A percentile compares a stretch with the other conserved stretches of the same genome.
Conservation (phyloP, 30 jellyfish, hydroid and myxozoan genomes). For the Phacellophora camtschatica region DNA sequence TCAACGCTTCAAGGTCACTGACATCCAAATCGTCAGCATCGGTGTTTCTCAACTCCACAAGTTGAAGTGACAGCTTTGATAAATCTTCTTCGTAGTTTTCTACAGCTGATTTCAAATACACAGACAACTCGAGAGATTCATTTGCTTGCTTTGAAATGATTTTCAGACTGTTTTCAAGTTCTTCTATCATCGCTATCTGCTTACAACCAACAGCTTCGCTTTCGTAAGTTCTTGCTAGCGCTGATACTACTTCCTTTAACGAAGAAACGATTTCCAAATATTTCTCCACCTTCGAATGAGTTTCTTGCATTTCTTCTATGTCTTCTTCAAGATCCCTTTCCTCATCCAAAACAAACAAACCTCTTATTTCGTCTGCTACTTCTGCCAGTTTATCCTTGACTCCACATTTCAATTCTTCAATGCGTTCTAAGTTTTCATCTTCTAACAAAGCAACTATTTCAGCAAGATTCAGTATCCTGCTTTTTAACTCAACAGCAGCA, state of each 20-base stretch:
- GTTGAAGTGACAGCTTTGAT: constrained; percentile 27
- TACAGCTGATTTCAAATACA: not conserved
- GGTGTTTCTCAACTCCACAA: constrained; percentile 12
- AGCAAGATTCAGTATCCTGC: too few species aligned
- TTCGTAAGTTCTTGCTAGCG: not conserved
- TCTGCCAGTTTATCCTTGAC: too few species aligned
- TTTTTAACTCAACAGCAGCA: too few species aligned
- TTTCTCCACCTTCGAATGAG: not conserved
- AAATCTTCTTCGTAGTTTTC: constrained; percentile 51
- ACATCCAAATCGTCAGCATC: not conserved
- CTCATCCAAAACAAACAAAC: not conserved
- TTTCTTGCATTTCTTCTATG: not conserved
- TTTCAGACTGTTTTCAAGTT: not conserved
- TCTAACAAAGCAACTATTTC: too few species aligned
- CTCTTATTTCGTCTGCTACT: not conserved
- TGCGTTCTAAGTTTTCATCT: too few species aligned
- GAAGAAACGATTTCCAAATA: not conserved
- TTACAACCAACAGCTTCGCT: not conserved
- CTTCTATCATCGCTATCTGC: not conserved
- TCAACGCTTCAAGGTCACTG: not conserved
- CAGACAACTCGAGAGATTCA: not conserved
- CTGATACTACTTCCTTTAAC: not conserved
- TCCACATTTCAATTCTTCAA: too few species aligned
- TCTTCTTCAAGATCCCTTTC: not conserved
- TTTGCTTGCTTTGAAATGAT: not conserved